Evolutionary conservation across 2,797 vertebrate genomes (phyloP), one percentile per base, ranked within the genome.

Genomic region (Gadopsis marmoratus): DNA sequence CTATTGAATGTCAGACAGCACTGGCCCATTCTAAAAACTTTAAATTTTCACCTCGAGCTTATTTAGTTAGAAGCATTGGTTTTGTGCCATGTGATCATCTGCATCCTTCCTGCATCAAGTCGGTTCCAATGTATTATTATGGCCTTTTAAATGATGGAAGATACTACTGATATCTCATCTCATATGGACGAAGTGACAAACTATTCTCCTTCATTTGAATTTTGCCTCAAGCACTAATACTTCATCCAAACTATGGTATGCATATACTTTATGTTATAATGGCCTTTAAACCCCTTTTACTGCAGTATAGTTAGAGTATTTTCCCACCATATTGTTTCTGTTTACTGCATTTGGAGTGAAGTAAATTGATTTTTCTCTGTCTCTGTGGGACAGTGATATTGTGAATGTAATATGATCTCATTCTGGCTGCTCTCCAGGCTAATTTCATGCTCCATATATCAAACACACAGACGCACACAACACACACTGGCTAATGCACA

Each of bases 391-490:
- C 23, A 76, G 48, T 72, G 60, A 66, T 61, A 64, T 64, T 66
- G 59, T 69, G 59, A 86, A 71, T 26, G 21, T 50, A 76, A 26
- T 66, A 45, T 74, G 71, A 82, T 81, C 72, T 76, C 67, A 71
- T 69, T 69, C 56, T 86, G 85, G 81, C 72, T 76, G 74, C 85
- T 84, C 19, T 72, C 81, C 80, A 84, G 82, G 61, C 78, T 85
- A 80, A 89, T 90, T 90, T 90, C 88, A 92, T n/a, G 79, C 85
- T 64, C 84, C 81, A 89, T 71, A 88, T 79, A 81, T 84, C 88
- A 81, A 17, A 82, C 70, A 76, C 71, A 83, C 62, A 48, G 55
- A 59, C 43, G 35, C 53, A 66, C 41, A 62, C 69, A 63, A 43
- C 31, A 54, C 56, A 55, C 31, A 55, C 48, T 26, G 47, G 7